phyloP scores from a whole-genome alignment of 1,140 invertebrate species.

The Drosophila nasuta region DNA sequence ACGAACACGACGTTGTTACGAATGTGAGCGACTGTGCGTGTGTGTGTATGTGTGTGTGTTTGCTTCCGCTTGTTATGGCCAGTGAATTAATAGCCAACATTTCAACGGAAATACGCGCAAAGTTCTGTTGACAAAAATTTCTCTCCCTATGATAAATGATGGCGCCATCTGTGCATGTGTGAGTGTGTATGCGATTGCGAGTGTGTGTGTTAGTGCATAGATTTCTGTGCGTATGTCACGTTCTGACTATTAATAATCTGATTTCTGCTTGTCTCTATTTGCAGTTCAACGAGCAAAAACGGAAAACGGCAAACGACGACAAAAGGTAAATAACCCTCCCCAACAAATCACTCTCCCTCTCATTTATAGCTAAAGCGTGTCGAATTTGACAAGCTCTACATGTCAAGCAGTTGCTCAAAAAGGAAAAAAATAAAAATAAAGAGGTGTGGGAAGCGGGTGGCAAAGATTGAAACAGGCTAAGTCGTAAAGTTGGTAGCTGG shows the following conservation, averaged over 20 bases:
- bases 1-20: background rate
- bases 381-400: constrained; percentile 60
- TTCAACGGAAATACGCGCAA: constrained; percentile 62
- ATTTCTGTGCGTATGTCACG: constrained; percentile 64
- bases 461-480: constrained; percentile 20
- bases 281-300: constrained; percentile 66
- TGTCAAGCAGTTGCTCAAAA: constrained; percentile 4
- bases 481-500: constrained; percentile 27
- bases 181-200: constrained; percentile 7
- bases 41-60: constrained; percentile 23
- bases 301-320: constrained; percentile 33
- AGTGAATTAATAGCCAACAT: constrained; percentile 62
- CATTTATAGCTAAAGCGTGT: constrained; percentile 65
- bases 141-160: constrained; percentile 73
- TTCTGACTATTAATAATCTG: constrained; percentile 74
- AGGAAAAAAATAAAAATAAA: too few species aligned
- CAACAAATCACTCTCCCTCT: constrained; percentile 6
- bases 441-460: background rate
- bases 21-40: background rate
- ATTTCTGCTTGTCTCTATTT: constrained; percentile 78
- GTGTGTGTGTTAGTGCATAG: constrained; percentile 21
- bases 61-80: constrained; percentile 52
- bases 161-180: constrained; percentile 25
- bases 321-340: constrained; percentile 60
- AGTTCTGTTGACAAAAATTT: constrained; percentile 52